A percentile compares a stretch with the other conserved stretches of the same genome.
These are phyloP conservation scores for Frankliniella intonsa DNA, from an alignment of 2,888 invertebrate genomes.

Conservation along the genomic window DNA sequence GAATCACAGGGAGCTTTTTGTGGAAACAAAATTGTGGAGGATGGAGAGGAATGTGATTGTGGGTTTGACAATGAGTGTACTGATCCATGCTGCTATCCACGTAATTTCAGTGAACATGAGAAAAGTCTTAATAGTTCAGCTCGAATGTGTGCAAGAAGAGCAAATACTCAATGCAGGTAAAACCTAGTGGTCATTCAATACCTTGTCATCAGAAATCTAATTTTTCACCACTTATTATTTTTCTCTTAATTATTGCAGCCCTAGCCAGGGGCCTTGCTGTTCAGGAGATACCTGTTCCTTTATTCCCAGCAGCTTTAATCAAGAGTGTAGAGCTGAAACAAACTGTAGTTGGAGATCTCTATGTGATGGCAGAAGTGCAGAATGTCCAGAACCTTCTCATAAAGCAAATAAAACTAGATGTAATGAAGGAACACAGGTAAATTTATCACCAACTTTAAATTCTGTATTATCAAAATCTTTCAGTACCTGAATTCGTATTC, in stretches of 20 bases:
- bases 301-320: constrained; percentile 58
- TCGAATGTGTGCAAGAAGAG: constrained; percentile 73
- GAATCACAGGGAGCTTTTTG: constrained; percentile 94
- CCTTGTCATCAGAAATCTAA: neutral
- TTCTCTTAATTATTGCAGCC: constrained; percentile 55
- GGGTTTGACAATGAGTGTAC: constrained; percentile 91
- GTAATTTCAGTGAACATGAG: constrained; percentile 67
- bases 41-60: constrained; percentile 96
- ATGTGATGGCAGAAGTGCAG: constrained; percentile 80
- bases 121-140: constrained; percentile 64
- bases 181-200: constrained; percentile 29
- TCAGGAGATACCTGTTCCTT: constrained; percentile 71
- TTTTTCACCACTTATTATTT: constrained; percentile 3
- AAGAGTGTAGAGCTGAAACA: constrained; percentile 74
- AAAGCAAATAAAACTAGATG: constrained; percentile 89
- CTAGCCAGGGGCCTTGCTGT: constrained; percentile 98
- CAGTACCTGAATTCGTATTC: neutral
- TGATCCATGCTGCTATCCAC: constrained; percentile 90
- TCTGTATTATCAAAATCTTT: neutral
- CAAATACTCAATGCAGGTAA: constrained; percentile 75
- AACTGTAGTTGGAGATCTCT: constrained; percentile 86
- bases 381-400: constrained; percentile 79
- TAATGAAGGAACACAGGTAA: constrained; percentile 78
- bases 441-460: constrained; percentile 36
- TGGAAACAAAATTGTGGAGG: constrained; percentile 98